These are phyloP conservation scores for Salvelinus alpinus DNA, from an alignment of 2,113 vertebrate species.

Conservation along the genomic window DNA sequence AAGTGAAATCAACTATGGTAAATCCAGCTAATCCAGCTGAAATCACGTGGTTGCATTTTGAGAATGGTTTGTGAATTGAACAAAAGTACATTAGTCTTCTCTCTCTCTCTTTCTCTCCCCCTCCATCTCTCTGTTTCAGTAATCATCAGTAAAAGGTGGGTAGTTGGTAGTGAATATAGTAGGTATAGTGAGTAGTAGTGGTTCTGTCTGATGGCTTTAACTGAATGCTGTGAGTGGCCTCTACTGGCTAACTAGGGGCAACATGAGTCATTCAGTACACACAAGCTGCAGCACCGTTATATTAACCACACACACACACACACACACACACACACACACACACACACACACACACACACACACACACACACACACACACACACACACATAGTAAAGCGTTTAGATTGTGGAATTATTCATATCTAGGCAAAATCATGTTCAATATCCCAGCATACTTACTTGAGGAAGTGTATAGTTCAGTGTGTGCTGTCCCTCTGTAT, in stretches of 20 bases:
- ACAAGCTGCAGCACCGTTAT: conserved; percentile 1
- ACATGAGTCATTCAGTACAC: conserved; percentile 74
- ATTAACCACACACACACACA: not conserved
- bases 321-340: not conserved
- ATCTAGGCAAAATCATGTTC: too few relatives aligned
- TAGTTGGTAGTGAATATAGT: not conserved
- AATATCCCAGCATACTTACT: too few relatives aligned
- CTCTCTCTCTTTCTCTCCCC: not conserved
- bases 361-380: not conserved
- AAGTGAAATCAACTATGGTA: too few relatives aligned
- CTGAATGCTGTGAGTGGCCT: conserved; percentile 96
- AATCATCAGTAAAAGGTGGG: conserved; percentile 46
- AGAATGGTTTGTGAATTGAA: too few relatives aligned
- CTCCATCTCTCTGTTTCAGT: conserved; percentile 7
- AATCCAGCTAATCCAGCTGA: too few relatives aligned
- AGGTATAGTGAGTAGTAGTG: not conserved
- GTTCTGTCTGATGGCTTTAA: conserved; percentile 43
- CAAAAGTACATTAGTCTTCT: conserved; percentile 7
- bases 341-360: not conserved
- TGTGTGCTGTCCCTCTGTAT: too few relatives aligned
- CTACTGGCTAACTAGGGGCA: conserved; percentile 93
- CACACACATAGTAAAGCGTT: too few relatives aligned
- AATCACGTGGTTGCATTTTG: too few relatives aligned
- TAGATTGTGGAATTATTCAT: too few relatives aligned
- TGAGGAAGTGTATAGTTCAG: too few relatives aligned